Evolutionary conservation across 2,888 invertebrate genomes (phyloP).

Genomic region (Dynastes tityus): DNA sequence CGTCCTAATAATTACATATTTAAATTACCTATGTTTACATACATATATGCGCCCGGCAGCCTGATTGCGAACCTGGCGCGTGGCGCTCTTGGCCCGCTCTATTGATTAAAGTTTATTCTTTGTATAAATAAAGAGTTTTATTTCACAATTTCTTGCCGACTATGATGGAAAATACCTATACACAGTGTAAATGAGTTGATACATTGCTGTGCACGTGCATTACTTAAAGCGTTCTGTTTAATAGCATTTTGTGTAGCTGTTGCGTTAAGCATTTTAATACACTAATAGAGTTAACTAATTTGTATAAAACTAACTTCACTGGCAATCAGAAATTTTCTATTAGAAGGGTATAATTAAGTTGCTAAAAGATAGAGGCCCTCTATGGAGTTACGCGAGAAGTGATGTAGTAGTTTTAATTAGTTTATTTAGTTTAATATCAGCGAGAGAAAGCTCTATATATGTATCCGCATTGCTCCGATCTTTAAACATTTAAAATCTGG

Average conservation of each 20-base stretch:
- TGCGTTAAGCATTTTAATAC: background rate
- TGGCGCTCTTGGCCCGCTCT: too few relatives aligned
- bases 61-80: too few relatives aligned
- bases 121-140: too few relatives aligned
- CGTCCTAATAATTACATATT: too few relatives aligned
- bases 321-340: slow-evolving; percentile 10
- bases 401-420: slow-evolving; percentile 5
- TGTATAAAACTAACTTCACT: slow-evolving; percentile 1
- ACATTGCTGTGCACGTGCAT: too few relatives aligned
- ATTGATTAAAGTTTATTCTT: too few relatives aligned
- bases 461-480: background rate
- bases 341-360: slow-evolving; percentile 23
- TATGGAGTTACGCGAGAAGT: background rate
- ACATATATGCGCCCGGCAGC: too few relatives aligned
- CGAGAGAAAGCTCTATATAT: background rate
- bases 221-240: background rate
- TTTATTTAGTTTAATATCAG: slow-evolving; percentile 14
- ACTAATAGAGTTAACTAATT: slow-evolving; percentile 9
- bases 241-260: background rate
- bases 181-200: too few relatives aligned
- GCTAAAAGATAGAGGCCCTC: background rate
- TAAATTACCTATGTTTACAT: too few relatives aligned
- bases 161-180: too few relatives aligned
- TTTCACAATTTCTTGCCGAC: too few relatives aligned
- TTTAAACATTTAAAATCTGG: too few relatives aligned